Evolutionary conservation across 2,888 invertebrate genomes (phyloP), one percentile per base, ranked within the genome.

Genomic region (Drosophila maculinotata): DNA sequence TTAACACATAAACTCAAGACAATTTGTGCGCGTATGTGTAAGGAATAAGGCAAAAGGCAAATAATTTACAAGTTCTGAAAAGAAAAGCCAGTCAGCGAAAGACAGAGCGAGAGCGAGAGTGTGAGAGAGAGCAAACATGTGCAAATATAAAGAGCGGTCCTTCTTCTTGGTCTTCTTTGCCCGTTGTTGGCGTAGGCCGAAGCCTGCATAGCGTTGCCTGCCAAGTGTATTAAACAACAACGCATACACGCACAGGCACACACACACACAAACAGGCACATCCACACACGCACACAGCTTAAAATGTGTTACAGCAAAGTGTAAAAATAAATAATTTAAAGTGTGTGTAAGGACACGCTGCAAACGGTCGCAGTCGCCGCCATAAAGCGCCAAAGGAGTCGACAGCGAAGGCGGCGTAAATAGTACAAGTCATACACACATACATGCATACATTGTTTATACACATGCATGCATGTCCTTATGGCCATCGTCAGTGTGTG

Each of bases 241-340:
- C 45, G 33, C 49, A 57, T 44, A 59, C 28, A 44, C 42, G 58
- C 14, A 56, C 48, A 30, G 23, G 26, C 28, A 42, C 30, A 44
- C 20, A 48, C 44, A 28, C 45, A 59, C 49, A 39, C 30, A 30
- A 30, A 58, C 25, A 70, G n/a, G n/a, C 39, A 51, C 51, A 41
- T n/a, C n/a, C 35, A 44, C 25, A 52, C 60, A 65, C 45, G 39
- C 71, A 36, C 17, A 48, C 59, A 69, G 57, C 87, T 75, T 85
- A 69, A 82, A 82, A 87, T 86, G 81, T 87, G 79, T 82, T 79
- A 86, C 88, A 86, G 84, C 87, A 69, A 76, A 88, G 88, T 88
- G 83, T 84, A 88, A 87, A 88, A 88, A 88, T 88, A 84, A 84
- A 84, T 88, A 84, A 84, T 84, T 84, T 88, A 84, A 88, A 84